Evolutionary conservation across 2,113 vertebrate genomes (phyloP).

Genomic region (Cricetomys ansorgei): DNA sequence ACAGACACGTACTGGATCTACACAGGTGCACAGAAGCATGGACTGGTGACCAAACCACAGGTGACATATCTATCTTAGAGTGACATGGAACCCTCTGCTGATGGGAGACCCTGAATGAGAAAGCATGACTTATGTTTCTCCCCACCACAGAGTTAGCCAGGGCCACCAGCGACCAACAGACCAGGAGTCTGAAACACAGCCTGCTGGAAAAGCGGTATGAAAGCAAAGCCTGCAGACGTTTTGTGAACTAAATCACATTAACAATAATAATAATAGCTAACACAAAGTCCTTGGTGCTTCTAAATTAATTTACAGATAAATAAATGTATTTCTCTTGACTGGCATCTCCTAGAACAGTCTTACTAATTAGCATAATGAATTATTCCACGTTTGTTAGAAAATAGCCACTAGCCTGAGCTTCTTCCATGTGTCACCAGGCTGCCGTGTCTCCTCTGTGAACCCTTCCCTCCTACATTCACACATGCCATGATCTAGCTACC

Average conservation of each 20-base stretch:
- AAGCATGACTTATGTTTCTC: neutral
- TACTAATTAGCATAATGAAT: neutral
- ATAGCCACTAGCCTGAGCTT: neutral
- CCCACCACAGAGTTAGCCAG: neutral
- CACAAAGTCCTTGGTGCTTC: neutral
- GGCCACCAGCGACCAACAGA: neutral
- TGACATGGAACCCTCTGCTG: neutral
- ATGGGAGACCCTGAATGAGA: neutral
- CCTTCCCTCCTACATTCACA: too few relatives aligned
- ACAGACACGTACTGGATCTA: neutral
- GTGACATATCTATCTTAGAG: neutral
- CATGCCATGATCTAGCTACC: neutral
- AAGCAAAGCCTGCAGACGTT: neutral
- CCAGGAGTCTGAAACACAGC: neutral
- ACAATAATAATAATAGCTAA: neutral
- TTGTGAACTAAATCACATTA: slow-evolving; percentile 7
- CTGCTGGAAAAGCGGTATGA: neutral
- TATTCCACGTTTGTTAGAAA: neutral
- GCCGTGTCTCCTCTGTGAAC: neutral
- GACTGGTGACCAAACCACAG: neutral
- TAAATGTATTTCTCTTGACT: neutral
- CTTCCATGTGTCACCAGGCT: neutral
- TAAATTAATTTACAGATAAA: slow-evolving; percentile 44
- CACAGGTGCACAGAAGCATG: neutral
- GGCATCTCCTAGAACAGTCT: neutral